A percentile compares a stretch with the other conserved stretches of the same genome.
These are phyloP conservation scores for Aphelinus atriplicis DNA, from an alignment of 1,140 invertebrate species.

Conservation along the genomic window DNA sequence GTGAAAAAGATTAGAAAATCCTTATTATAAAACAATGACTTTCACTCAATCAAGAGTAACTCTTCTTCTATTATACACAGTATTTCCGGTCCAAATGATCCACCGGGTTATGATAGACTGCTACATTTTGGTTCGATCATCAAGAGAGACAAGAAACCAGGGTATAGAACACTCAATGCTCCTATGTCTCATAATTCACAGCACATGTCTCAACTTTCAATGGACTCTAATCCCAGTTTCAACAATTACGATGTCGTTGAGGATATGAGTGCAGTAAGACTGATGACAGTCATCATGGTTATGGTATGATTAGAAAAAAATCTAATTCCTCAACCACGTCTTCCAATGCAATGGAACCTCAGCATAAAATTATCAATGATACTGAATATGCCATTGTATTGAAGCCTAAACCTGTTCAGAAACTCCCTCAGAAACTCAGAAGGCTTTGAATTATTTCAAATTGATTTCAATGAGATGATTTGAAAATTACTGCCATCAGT, in stretches of 20 bases:
- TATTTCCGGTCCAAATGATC: too few relatives aligned
- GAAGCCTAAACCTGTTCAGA: conserved; percentile 80
- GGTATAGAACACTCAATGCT: conserved; percentile 69
- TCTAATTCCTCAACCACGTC: conserved; percentile 42
- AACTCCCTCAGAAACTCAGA: not conserved
- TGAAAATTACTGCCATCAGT: too few relatives aligned
- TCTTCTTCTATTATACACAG: too few relatives aligned
- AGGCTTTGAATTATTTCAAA: too few relatives aligned
- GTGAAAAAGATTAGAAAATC: conserved; percentile 41
- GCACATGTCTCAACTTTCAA: too few relatives aligned
- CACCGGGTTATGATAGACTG: conserved; percentile 77
- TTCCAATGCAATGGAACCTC: conserved; percentile 60
- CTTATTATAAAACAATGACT: conserved; percentile 57
- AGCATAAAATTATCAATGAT: conserved; percentile 72
- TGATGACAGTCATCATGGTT: conserved; percentile 81
- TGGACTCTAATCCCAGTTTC: too few relatives aligned
- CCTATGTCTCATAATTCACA: not conserved
- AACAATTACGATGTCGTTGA: too few relatives aligned
- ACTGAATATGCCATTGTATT: conserved; percentile 69
- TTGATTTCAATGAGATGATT: too few relatives aligned
- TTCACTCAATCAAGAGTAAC: too few relatives aligned
- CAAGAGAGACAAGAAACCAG: conserved; percentile 62
- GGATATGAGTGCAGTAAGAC: conserved; percentile 43
- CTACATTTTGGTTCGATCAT: conserved; percentile 76
- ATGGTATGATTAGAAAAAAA: conserved; percentile 69